These are phyloP conservation scores for Pseudomyrmex dendroicus DNA, from an alignment of 1,140 invertebrate genomes.

Conservation along the genomic window DNA sequence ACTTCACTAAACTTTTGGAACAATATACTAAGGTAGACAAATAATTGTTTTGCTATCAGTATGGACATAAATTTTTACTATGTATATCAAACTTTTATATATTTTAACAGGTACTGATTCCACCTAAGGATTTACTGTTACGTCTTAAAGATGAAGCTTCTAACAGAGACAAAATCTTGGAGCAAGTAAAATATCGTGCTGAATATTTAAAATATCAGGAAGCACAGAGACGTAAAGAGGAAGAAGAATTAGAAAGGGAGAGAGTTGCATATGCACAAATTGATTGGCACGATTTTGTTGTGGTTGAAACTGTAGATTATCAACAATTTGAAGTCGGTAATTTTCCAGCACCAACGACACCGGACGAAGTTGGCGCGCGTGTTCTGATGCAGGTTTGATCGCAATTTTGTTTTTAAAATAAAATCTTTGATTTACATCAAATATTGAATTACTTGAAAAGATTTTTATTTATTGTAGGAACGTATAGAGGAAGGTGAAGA, in stretches of 20 bases:
- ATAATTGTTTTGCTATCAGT: neutral
- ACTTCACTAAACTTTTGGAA: constrained; percentile 99
- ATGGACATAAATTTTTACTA: constrained; percentile 3
- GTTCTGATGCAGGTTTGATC: constrained; percentile 92
- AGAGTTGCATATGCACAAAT: constrained; percentile 98
- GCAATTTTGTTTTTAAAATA: constrained; percentile 67
- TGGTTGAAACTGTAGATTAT: constrained; percentile 99
- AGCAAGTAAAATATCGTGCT: constrained; percentile 96
- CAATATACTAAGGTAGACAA: constrained; percentile 96
- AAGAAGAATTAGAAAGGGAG: constrained; percentile 97
- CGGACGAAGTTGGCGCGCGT: constrained; percentile 97
- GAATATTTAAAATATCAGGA: constrained; percentile 99
- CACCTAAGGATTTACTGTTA: constrained; percentile 95
- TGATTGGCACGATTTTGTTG: constrained; percentile 99
- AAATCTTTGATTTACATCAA: constrained; percentile 9
- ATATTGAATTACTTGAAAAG: constrained; percentile 3
- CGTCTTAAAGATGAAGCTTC: constrained; percentile 92
- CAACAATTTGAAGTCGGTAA: constrained; percentile 97
- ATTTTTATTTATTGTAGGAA: constrained; percentile 79
- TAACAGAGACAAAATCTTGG: constrained; percentile 91
- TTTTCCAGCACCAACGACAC: constrained; percentile 98
- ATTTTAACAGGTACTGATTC: constrained; percentile 91
- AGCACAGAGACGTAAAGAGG: constrained; percentile 95
- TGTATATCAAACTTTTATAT: constrained; percentile 2
- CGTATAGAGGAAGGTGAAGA: constrained; percentile 88